phyloP scores from a whole-genome alignment of 1,140 invertebrate genomes.

The Drosophila obscura region DNA sequence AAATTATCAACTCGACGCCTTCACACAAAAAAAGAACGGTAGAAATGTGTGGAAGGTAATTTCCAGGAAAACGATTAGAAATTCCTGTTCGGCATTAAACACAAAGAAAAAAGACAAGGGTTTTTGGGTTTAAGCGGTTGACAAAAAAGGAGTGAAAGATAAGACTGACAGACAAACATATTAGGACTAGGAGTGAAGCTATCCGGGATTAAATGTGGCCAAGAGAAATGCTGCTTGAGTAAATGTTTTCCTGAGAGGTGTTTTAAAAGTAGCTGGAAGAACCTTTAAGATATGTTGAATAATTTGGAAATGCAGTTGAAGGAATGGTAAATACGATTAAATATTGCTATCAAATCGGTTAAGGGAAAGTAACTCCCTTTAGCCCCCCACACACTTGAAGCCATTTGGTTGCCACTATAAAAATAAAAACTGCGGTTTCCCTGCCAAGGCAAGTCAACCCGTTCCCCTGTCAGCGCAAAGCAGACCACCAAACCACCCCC shows the following conservation, averaged over 20 bases:
- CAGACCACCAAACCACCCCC: neutral
- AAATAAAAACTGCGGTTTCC: slow-evolving; percentile 34
- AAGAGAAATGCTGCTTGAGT: no score
- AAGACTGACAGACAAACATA: slow-evolving; percentile 42
- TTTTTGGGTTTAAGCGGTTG: slow-evolving; percentile 24
- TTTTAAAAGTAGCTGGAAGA: no score
- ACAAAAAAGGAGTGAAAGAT: slow-evolving; percentile 51
- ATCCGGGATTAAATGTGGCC: neutral
- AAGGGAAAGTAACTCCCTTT: no score
- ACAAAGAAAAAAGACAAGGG: slow-evolving; percentile 21
- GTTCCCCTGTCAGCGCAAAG: neutral
- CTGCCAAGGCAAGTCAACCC: slow-evolving; percentile 21
- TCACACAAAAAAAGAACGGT: slow-evolving; percentile 48
- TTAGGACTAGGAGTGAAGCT: slow-evolving; percentile 16
- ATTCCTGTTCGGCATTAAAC: slow-evolving; percentile 25
- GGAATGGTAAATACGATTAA: neutral
- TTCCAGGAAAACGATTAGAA: slow-evolving; percentile 75
- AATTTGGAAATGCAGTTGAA: no score
- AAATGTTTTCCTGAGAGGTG: neutral
- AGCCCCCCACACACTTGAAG: neutral
- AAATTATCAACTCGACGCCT: slow-evolving; percentile 74
- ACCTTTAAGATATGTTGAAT: no score
- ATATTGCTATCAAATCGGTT: slow-evolving; percentile 1
- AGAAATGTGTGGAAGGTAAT: slow-evolving; percentile 55
- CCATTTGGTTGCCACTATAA: slow-evolving; percentile 20